phyloP scores from a whole-genome alignment of 2,113 vertebrate species.

The Amblyopsis rosae region DNA sequence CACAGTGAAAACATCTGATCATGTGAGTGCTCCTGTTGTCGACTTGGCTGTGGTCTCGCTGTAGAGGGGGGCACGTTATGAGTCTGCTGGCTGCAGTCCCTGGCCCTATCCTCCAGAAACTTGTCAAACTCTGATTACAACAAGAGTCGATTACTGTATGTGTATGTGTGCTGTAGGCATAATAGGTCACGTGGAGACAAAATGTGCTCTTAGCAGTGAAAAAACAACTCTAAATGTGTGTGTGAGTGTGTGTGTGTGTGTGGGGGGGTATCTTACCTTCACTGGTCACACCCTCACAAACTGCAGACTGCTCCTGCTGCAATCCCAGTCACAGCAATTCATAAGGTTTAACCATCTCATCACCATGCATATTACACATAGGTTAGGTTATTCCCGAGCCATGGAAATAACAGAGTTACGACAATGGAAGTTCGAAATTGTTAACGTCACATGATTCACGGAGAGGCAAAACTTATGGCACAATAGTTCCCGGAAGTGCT shows the following conservation, averaged over 20 bases:
- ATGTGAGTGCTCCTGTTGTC: constrained; percentile 58
- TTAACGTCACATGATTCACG: too few relatives aligned
- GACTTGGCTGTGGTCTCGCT: constrained; percentile 36
- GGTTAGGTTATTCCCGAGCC: too few relatives aligned
- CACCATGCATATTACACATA: background rate
- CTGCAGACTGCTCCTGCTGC: constrained; percentile 55
- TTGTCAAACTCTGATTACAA: constrained; percentile 68
- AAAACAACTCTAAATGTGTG: background rate
- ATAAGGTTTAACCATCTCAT: background rate
- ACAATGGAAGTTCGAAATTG: too few relatives aligned
- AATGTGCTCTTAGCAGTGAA: too few relatives aligned
- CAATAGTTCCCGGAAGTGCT: too few relatives aligned
- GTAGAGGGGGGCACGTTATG: constrained; percentile 13
- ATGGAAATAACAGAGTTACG: too few relatives aligned
- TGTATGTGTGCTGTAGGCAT: background rate
- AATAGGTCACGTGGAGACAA: too few relatives aligned
- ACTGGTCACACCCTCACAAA: constrained; percentile 75
- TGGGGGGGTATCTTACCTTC: constrained; percentile 54
- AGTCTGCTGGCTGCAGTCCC: constrained; percentile 25
- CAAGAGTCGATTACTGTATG: background rate
- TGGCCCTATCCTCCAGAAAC: constrained; percentile 72
- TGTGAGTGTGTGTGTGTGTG: background rate
- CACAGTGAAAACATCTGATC: constrained; percentile 77
- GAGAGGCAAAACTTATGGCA: too few relatives aligned
- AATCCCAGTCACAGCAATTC: constrained; percentile 29